Conservation (phyloP, 2,888 invertebrate species). For the Mylabris sibirica region DNA sequence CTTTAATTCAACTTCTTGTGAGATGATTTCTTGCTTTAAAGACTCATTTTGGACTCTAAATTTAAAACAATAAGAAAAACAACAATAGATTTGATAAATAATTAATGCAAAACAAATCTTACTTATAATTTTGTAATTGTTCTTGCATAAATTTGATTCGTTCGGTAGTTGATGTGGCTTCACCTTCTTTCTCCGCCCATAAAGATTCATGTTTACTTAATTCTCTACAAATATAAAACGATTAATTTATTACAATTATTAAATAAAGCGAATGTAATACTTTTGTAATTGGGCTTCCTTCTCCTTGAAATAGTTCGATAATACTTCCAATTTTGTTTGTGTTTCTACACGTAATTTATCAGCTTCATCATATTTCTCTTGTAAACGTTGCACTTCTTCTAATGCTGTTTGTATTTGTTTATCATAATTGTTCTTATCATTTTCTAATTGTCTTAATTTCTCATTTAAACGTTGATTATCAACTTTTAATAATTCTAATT, state of each 20-base stretch:
- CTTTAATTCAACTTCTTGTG: conserved; percentile 77
- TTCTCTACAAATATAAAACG: conserved; percentile 68
- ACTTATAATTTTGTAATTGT: conserved; percentile 83
- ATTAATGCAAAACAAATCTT: conserved; percentile 56
- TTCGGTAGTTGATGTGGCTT: conserved; percentile 81
- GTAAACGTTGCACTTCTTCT: conserved; percentile 65
- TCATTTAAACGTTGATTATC: conserved; percentile 64
- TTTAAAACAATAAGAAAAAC: conserved; percentile 28
- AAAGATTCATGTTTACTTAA: conserved; percentile 76
- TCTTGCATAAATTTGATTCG: conserved; percentile 79
- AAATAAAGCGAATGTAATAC: conserved; percentile 62
- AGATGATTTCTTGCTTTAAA: conserved; percentile 84
- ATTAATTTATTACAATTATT: conserved; percentile 18
- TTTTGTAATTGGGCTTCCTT: conserved; percentile 87
- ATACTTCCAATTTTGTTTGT: conserved; percentile 82
- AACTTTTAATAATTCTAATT: conserved; percentile 64
- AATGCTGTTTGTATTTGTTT: conserved; percentile 60
- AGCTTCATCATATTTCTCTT: conserved; percentile 68
- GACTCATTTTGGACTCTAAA: conserved; percentile 66
- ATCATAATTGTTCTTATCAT: conserved; percentile 61
- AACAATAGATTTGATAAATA: conserved; percentile 16
- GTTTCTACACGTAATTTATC: conserved; percentile 80
- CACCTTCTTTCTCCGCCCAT: conserved; percentile 82
- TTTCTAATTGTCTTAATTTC: conserved; percentile 60
- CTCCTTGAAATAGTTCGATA: conserved; percentile 90